A percentile compares a stretch with the other conserved stretches of the same genome.
Conservation (phyloP, 2,888 invertebrate genomes). For the Cheilosia scutellata region DNA sequence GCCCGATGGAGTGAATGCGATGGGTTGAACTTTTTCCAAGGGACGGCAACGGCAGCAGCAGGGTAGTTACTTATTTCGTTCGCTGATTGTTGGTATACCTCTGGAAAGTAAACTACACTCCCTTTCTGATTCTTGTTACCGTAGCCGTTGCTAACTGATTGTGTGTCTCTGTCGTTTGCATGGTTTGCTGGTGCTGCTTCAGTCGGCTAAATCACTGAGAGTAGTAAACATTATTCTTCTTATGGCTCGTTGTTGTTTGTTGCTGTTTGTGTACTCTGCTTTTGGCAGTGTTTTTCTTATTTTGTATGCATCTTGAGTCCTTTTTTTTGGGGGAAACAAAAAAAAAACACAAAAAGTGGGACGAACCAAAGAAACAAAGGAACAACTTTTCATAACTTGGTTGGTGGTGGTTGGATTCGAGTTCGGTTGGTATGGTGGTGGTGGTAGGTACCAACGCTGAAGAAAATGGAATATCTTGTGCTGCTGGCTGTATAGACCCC, state of each 20-base stretch:
- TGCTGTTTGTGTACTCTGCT: constrained; percentile 30
- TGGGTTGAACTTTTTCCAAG: neutral
- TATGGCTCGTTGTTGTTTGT: constrained; percentile 37
- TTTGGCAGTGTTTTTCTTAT: constrained; percentile 22
- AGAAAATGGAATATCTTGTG: constrained; percentile 47
- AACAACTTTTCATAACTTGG: constrained; percentile 24
- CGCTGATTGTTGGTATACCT: constrained; percentile 38
- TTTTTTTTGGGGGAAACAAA: neutral
- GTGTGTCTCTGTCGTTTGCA: constrained; percentile 14
- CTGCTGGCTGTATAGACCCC: constrained; percentile 29
- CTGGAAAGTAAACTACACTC: constrained; percentile 53
- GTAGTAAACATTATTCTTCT: constrained; percentile 10
- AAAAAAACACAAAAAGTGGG: constrained; percentile 38
- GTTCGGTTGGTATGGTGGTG: neutral
- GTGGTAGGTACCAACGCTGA: neutral
- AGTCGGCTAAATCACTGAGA: constrained; percentile 28
- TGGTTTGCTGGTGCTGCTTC: neutral
- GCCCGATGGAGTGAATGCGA: neutral
- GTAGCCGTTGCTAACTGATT: neutral
- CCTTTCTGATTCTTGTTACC: constrained; percentile 12
- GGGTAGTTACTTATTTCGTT: constrained; percentile 32
- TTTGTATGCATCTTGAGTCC: constrained; percentile 39
- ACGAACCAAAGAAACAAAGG: constrained; percentile 51
- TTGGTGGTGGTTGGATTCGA: constrained; percentile 1
- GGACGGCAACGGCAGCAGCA: neutral